These are phyloP conservation scores for Drosophila ficusphila DNA, from an alignment of 1,140 invertebrate genomes.

Conservation along the genomic window DNA sequence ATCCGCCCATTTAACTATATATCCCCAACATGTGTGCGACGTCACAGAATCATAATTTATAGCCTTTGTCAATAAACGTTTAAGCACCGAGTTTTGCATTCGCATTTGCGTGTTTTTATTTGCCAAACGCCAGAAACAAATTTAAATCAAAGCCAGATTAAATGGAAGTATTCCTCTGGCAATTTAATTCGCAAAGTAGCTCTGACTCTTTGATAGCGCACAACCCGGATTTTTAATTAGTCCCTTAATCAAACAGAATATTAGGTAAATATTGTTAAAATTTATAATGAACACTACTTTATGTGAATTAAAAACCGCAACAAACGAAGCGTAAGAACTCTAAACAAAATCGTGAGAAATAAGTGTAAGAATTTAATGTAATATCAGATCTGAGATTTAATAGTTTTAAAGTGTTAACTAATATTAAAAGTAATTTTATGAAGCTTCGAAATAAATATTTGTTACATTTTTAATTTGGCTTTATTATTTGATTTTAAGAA, in stretches of 20 bases:
- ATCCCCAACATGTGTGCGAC: conserved; percentile 5
- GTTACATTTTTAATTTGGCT: no score
- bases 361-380: no score
- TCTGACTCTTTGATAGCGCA: background rate
- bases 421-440: no score
- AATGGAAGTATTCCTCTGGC: background rate
- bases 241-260: conserved; percentile 3
- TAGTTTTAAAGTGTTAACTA: no score
- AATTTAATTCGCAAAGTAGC: background rate
- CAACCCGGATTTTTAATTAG: conserved; percentile 1
- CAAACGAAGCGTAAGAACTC: no score
- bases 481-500: no score
- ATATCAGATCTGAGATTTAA: no score
- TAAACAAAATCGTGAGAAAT: no score
- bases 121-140: conserved; percentile 13
- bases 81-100: conserved; percentile 22
- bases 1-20: background rate
- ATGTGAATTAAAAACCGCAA: no score
- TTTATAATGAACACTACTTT: background rate
- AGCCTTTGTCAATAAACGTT: conserved; percentile 10
- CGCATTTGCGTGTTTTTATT: conserved; percentile 7
- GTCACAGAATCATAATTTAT: conserved; percentile 36
- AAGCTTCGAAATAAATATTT: no score
- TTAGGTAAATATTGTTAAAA: background rate
- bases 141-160: background rate